Base-by-base conservation (phyloP, 2,888 invertebrate genomes). In the Hesperia comma region DNA sequence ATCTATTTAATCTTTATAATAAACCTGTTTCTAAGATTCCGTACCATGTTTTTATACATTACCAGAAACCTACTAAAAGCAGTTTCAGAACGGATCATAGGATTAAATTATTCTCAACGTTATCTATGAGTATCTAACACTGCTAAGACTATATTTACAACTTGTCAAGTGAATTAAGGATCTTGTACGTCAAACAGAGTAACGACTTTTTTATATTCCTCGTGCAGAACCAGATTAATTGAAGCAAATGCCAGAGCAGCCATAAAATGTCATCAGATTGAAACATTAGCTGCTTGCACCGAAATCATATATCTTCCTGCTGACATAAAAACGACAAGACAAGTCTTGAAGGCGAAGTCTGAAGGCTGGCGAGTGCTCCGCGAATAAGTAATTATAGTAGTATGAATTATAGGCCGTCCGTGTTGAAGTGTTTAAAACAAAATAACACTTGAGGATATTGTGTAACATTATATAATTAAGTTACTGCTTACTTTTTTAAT, bases 241-340 rank as follows among this genome's bases (percentile, higher is more conserved):
- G 56, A 37, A 46, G 49, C 53, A 64, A 64, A 64, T 64, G 64
- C 32, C 64, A 64, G 51, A 14, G 40, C 41, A 40, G 19, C 43
- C 32, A 58, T 58, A 58, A 58, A 73, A 72, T 72, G 69, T 68
- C 71, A 68, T 71, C 69, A 15, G 66, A 61, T 67, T 61, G 63
- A 53, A 60, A 63, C 51, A 40, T 46, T 61, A 60, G 53, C 32
- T 15, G 40, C 54, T 53, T 53, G 53, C 19, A 41, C 40, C 58
- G 7, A 60, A 43, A 53, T n/a, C 53, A 64, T 64, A 64, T 66
- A 53, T 63, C 69, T 71, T 71, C 68, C 71, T 71, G 68, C 53
- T 69, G 41, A 17, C 32, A 64, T 58, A 64, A 58, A 63, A 64
- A 64, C 54, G 33, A 58, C 54, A 40, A 32, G 54, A 21, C 51